These are phyloP conservation scores for Scomberomorus guttatus DNA, from an alignment of 2,797 vertebrate species.

Conservation along the genomic window DNA sequence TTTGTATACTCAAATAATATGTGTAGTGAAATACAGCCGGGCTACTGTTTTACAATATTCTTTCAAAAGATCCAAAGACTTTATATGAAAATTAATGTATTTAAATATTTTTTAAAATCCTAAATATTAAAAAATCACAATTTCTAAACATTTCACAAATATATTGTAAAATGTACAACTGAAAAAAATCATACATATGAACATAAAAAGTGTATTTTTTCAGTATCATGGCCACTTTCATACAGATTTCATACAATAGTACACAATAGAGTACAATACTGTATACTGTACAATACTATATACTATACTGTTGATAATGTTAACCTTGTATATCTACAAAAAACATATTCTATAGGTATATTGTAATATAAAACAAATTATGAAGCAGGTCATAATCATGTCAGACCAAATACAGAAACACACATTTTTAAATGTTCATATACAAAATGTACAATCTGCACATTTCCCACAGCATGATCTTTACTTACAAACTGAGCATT, in stretches of 20 bases:
- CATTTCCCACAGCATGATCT: not conserved
- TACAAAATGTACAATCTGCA: not conserved
- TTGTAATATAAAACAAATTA: not conserved
- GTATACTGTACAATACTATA: not conserved
- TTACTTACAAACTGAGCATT: not conserved
- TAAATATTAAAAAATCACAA: not conserved
- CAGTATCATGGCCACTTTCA: too few relatives aligned
- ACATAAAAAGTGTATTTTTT: not conserved
- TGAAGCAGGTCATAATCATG: not conserved
- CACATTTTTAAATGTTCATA: not conserved
- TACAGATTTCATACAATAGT: not conserved
- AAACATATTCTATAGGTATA: not conserved
- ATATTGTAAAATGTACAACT: not conserved
- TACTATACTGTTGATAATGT: not conserved
- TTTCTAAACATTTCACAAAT: too few relatives aligned
- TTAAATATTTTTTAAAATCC: too few relatives aligned
- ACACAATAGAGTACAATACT: too few relatives aligned
- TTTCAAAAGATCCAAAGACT: not conserved
- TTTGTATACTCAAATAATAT: too few relatives aligned
- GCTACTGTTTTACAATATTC: too few relatives aligned
- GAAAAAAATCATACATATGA: not conserved
- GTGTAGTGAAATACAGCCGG: not conserved
- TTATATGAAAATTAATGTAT: not conserved
- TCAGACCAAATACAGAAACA: not conserved
- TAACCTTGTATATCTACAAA: not conserved